Evolutionary conservation across 2,113 vertebrate genomes (phyloP).

Genomic region (Chamaea fasciata): DNA sequence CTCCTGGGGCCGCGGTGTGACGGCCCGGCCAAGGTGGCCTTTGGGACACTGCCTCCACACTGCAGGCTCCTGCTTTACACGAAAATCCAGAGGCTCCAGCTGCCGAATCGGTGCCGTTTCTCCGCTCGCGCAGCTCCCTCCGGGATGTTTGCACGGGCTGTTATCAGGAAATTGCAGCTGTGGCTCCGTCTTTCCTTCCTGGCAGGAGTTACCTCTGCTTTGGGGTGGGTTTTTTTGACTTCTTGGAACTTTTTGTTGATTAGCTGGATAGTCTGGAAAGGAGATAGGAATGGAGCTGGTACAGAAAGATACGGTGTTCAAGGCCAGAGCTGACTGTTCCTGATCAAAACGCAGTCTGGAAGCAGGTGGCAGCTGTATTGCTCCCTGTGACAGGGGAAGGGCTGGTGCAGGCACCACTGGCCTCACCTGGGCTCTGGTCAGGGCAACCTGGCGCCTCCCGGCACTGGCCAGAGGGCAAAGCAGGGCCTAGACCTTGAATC

Average conservation of each 20-base stretch:
- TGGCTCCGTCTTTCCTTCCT: neutral
- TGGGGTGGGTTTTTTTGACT: neutral
- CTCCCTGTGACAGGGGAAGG: neutral
- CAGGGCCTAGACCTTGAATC: neutral
- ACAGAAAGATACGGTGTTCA: neutral
- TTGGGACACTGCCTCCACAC: neutral
- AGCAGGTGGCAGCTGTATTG: neutral
- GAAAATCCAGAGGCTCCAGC: neutral
- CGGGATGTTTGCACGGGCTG: neutral
- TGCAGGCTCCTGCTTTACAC: neutral
- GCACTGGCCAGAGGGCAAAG: neutral
- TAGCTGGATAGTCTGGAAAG: neutral
- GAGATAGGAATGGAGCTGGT: neutral
- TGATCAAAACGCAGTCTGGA: neutral
- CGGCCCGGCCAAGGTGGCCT: neutral
- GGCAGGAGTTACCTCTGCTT: neutral
- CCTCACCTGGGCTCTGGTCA: neutral
- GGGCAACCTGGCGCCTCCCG: neutral
- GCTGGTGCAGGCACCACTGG: neutral
- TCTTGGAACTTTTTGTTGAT: constrained; percentile 32
- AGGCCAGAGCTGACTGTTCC: neutral
- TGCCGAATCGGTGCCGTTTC: neutral
- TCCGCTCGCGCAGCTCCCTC: neutral
- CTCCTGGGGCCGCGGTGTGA: rapidly evolving
- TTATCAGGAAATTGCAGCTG: constrained; percentile 30